Evolutionary conservation across 30 jellyfish, hydroid and myxozoan genomes (phyloP), one percentile per base, ranked within the genome.

Genomic region (Aurelia coerulea): DNA sequence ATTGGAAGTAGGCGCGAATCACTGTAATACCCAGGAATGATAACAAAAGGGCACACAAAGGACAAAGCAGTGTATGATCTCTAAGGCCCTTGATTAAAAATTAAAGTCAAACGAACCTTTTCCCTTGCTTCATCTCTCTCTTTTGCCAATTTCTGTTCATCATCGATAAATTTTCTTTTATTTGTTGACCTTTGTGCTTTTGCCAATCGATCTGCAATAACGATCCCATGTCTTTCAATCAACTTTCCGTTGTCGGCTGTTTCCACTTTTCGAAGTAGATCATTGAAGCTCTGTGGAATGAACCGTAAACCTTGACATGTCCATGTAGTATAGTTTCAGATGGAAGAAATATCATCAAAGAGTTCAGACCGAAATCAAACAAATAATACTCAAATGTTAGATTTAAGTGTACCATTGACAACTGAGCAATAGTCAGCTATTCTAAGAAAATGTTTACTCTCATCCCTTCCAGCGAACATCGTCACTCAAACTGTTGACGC

Each of bases 101-200:
- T 46, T 7, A 4, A 46, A 46, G 56, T 9, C 15, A 46, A 6
- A 62, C 77, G 2, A 60, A 93, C 98, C 96, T 93, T 65, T 5
- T 69, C 86, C 5, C 79, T 15, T 3, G 98, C 98, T 32, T 93
- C 90, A 65, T 93, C 98, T 71, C 97, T 76, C 63, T 88, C 97
- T 11, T 78, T 68, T 53, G 58, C 60, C 64, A 93, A 11, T 31
- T 23, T 75, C 60, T 70, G 83, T n/a, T 78, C 91, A 10, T 88
- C 93, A 29, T 72, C 82, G 12, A 39, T 62, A 56, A 64, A n/a
- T 75, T 78, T 80, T 32, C 84, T 23, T 32, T 83, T 88, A 49
- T 79, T 87, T 51, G 96, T 46, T 52, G 58, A n/a, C 59, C 63
- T 69, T 51, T 74, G 96, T 8, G 68, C 96, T 79, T 88, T 84